Evolutionary conservation across 2,888 invertebrate genomes (phyloP).

Genomic region (Orchestes rusci): DNA sequence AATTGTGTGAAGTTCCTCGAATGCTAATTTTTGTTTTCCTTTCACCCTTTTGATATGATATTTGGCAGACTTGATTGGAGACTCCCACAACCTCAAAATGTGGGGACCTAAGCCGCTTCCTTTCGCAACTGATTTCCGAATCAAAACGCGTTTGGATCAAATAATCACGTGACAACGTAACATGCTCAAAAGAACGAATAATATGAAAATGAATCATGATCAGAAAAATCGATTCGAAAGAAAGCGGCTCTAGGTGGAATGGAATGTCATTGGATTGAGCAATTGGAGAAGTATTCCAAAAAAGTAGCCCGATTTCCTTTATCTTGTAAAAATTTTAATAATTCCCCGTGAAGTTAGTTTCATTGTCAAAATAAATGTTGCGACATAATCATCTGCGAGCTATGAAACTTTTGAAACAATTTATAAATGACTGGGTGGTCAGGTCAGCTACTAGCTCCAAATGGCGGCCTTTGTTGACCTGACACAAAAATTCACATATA

Average conservation of each 20-base stretch:
- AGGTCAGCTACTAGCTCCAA: conserved; percentile 18
- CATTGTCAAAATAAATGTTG: conserved; percentile 20
- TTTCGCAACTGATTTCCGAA: too few relatives aligned
- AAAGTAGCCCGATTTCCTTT: not conserved
- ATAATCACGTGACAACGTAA: too few relatives aligned
- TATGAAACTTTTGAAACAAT: conserved; percentile 17
- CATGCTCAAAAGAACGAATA: too few relatives aligned
- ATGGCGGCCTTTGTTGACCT: conserved; percentile 18
- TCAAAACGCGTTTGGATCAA: too few relatives aligned
- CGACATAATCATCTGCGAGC: conserved; percentile 13
- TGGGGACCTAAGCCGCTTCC: too few relatives aligned
- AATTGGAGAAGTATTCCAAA: not conserved
- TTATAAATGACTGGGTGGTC: conserved; percentile 11
- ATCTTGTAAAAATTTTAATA: not conserved
- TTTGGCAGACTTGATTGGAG: conserved; percentile 4
- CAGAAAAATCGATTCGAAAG: too few relatives aligned
- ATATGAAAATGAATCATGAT: too few relatives aligned
- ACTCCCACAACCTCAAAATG: conserved; percentile 1
- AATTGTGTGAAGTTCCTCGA: not conserved
- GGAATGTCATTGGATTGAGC: not conserved
- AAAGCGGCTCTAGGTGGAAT: conserved; percentile 1
- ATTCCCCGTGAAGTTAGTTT: conserved; percentile 14
- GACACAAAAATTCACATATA: conserved; percentile 23
- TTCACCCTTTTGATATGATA: conserved; percentile 2
- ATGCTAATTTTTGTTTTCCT: conserved; percentile 1